A percentile compares a stretch with the other conserved stretches of the same genome.
Conservation (phyloP, 2,113 vertebrate species). For the Glareola pratincola region DNA sequence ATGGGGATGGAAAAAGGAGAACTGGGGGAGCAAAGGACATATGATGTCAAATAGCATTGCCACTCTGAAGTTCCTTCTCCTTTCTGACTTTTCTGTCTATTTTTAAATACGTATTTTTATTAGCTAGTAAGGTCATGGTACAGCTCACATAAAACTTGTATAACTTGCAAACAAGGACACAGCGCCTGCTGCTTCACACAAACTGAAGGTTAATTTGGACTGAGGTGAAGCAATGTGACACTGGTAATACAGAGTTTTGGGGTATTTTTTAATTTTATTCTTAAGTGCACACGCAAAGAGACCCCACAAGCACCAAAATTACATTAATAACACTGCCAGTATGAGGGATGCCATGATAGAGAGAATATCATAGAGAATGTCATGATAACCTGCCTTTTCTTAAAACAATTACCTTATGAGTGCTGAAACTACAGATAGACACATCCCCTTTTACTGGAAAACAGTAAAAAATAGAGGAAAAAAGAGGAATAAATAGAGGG, state of each 20-base stretch:
- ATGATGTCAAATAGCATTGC: not conserved
- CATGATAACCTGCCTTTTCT: not conserved
- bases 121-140: not conserved
- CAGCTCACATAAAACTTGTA: not conserved
- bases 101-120: slow-evolving; percentile 43
- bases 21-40: not conserved
- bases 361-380: not conserved
- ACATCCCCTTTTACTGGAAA: not conserved
- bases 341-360: too few relatives aligned
- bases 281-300: not conserved
- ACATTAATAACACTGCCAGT: not conserved
- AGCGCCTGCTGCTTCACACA: not conserved
- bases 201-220: slow-evolving; percentile 36
- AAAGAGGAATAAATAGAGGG: not conserved
- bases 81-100: slow-evolving; percentile 8
- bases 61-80: not conserved
- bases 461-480: not conserved
- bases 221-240: not conserved
- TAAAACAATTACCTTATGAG: not conserved
- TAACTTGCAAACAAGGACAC: slow-evolving; percentile 15
- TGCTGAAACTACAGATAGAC: not conserved
- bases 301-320: not conserved
- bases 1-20: not conserved
- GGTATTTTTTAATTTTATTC: not conserved
- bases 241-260: not conserved